A percentile compares a stretch with the other conserved stretches of the same genome.
Evolutionary conservation across 2,797 vertebrate species (phyloP).

Genomic region (Callimico goeldii): DNA sequence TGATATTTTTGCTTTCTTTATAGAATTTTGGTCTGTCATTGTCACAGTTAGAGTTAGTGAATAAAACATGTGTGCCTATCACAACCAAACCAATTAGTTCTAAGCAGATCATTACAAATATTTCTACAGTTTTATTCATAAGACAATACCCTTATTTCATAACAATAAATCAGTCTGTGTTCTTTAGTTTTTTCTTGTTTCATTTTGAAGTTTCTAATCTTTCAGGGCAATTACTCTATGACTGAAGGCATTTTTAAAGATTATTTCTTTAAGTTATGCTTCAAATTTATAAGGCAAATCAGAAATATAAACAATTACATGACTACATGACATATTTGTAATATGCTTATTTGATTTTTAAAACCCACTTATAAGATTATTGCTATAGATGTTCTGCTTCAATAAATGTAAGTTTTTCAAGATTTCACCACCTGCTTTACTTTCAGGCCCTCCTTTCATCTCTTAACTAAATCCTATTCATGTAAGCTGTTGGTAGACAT

Average conservation of each 20-base stretch:
- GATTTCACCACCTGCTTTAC: neutral
- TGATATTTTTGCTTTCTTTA: neutral
- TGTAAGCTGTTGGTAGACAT: neutral
- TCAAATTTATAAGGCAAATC: constrained; percentile 6
- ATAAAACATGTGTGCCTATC: neutral
- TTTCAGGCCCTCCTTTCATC: neutral
- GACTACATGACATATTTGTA: neutral
- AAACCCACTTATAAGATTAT: neutral
- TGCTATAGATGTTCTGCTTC: neutral
- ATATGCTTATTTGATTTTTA: constrained; percentile 6
- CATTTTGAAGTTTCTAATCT: constrained; percentile 13
- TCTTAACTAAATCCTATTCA: constrained; percentile 13
- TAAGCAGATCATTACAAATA: constrained; percentile 22
- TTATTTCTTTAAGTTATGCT: neutral
- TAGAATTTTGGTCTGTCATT: constrained; percentile 11
- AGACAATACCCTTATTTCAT: neutral
- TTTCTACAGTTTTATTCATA: neutral
- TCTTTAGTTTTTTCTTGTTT: constrained; percentile 22
- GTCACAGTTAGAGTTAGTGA: neutral
- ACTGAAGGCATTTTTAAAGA: neutral
- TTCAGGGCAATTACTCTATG: neutral
- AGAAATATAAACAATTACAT: constrained; percentile 2
- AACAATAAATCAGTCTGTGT: neutral
- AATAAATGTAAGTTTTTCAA: neutral
- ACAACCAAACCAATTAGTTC: neutral